phyloP scores from a whole-genome alignment of 2,113 vertebrate genomes.

The Orycteropus afer region DNA sequence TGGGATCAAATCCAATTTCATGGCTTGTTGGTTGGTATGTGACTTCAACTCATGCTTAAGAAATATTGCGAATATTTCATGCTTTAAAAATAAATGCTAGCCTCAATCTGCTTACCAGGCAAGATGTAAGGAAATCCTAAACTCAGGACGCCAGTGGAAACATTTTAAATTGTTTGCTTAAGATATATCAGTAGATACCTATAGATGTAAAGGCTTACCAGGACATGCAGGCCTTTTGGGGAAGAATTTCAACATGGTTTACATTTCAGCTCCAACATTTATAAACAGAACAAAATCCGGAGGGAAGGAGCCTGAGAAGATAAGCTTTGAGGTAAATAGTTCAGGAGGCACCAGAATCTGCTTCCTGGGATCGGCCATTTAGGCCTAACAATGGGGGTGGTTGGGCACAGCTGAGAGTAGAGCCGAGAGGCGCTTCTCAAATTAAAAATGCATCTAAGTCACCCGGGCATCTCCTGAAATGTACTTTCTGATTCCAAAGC shows the following conservation, averaged over 20 bases:
- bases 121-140: constrained; percentile 30
- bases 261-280: constrained; percentile 45
- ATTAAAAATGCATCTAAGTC: neutral
- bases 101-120: neutral
- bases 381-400: neutral
- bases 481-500: neutral
- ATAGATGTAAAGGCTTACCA: neutral
- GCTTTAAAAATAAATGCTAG: constrained; percentile 37
- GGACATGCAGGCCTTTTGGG: neutral
- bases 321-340: constrained; percentile 43
- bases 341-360: neutral
- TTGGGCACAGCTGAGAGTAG: neutral
- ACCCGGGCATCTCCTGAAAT: neutral
- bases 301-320: constrained; percentile 11
- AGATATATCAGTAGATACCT: constrained; percentile 5
- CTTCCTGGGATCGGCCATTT: neutral
- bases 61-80: neutral
- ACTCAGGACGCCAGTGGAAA: neutral
- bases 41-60: neutral
- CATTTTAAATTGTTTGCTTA: constrained; percentile 28
- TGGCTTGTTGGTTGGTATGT: rapidly evolving
- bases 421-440: neutral
- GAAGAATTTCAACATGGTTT: constrained; percentile 27
- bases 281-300: constrained; percentile 15
- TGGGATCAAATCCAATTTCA: rapidly evolving